Conservation (phyloP, 1,140 invertebrate genomes). For the Lepidotrigona ventralis region DNA sequence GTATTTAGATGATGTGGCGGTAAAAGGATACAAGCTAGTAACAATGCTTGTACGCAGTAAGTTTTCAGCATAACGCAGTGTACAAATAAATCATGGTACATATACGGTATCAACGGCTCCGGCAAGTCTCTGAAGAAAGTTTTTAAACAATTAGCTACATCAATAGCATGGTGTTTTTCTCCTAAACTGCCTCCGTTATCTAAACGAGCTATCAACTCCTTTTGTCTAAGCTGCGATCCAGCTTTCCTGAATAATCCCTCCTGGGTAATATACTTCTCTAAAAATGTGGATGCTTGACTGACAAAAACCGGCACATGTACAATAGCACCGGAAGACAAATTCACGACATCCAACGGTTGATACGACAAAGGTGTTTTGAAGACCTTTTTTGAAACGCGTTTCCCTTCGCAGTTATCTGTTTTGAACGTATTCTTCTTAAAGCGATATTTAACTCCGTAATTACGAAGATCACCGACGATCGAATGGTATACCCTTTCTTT, state of each 20-base stretch:
- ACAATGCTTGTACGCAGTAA: slow-evolving; percentile 79
- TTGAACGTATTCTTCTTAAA: slow-evolving; percentile 82
- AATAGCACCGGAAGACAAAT: slow-evolving; percentile 80
- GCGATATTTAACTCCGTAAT: slow-evolving; percentile 84
- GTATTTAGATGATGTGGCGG: slow-evolving; percentile 84
- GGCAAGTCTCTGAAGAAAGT: slow-evolving; percentile 90
- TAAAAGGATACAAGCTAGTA: slow-evolving; percentile 84
- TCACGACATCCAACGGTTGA: slow-evolving; percentile 83
- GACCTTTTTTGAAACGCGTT: slow-evolving; percentile 77
- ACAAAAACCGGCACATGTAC: slow-evolving; percentile 89
- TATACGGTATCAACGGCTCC: slow-evolving; percentile 88
- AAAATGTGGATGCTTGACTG: slow-evolving; percentile 85
- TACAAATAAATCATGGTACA: slow-evolving; percentile 87
- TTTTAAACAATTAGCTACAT: slow-evolving; percentile 91
- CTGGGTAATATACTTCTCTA: slow-evolving; percentile 84
- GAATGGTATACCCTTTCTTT: slow-evolving; percentile 84
- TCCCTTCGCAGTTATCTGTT: slow-evolving; percentile 72
- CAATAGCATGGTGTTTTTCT: slow-evolving; percentile 86
- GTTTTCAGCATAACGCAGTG: slow-evolving; percentile 82
- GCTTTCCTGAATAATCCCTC: slow-evolving; percentile 93
- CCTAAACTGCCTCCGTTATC: slow-evolving; percentile 84
- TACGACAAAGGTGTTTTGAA: slow-evolving; percentile 83
- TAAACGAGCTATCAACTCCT: slow-evolving; percentile 87
- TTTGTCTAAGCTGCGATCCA: slow-evolving; percentile 89
- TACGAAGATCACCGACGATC: slow-evolving; percentile 82